Percentiles rank a stretch among this genome's conserved stretches.
These are phyloP conservation scores for Lasioglossum figueresi DNA, from an alignment of 2,888 invertebrate genomes.

Conservation along the genomic window DNA sequence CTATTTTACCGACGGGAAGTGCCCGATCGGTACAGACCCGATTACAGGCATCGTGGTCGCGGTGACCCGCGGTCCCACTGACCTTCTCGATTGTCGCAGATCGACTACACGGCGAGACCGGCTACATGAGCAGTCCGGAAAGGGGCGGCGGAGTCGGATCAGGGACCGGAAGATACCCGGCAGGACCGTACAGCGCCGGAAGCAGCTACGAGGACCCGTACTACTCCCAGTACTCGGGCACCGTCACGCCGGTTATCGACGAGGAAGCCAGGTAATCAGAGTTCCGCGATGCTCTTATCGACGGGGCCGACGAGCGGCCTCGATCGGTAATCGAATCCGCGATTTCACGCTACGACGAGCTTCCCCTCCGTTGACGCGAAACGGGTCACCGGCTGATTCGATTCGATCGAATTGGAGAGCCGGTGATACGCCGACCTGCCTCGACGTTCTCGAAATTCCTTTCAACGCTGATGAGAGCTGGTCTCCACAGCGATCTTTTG, in stretches of 20 bases:
- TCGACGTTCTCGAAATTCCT: neutral
- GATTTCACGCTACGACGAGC: neutral
- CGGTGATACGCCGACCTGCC: neutral
- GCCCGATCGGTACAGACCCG: neutral
- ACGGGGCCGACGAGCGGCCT: neutral
- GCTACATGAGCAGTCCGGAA: slow-evolving; percentile 95
- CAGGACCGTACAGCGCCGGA: slow-evolving; percentile 85
- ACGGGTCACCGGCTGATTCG: slow-evolving; percentile 8
- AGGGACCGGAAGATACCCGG: slow-evolving; percentile 79
- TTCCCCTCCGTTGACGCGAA: slow-evolving; percentile 9
- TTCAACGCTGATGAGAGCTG: too few relatives aligned
- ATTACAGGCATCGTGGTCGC: neutral
- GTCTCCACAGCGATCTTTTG: neutral
- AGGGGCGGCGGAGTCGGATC: slow-evolving; percentile 85
- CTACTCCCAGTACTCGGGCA: slow-evolving; percentile 92
- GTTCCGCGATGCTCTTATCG: slow-evolving; percentile 23
- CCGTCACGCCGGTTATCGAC: slow-evolving; percentile 95
- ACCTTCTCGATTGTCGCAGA: slow-evolving; percentile 72
- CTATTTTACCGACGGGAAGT: neutral
- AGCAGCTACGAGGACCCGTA: slow-evolving; percentile 94
- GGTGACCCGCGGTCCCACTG: slow-evolving; percentile 14
- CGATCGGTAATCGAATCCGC: neutral
- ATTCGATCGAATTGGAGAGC: neutral
- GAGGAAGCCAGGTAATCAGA: slow-evolving; percentile 91
- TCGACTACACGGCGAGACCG: slow-evolving; percentile 86